A percentile compares a stretch with the other conserved stretches of the same genome.
Evolutionary conservation across 2,113 vertebrate genomes (phyloP).

Genomic region (Heterotilapia buettikoferi): DNA sequence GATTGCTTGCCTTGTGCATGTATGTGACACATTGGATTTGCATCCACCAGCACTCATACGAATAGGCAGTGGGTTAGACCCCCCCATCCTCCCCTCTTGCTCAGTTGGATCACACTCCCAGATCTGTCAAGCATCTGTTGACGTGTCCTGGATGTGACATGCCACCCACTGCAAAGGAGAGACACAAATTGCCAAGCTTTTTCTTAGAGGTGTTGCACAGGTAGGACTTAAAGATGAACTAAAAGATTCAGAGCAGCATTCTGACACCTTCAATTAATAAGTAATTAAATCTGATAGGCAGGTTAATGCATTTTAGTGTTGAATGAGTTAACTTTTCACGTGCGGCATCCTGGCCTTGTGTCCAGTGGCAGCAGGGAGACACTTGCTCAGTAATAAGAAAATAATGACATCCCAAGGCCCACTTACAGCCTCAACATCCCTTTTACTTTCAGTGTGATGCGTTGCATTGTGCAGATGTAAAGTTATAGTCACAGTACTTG

Average conservation of each 20-base stretch:
- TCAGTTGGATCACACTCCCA: constrained; percentile 41
- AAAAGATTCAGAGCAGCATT: neutral
- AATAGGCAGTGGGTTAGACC: constrained; percentile 39
- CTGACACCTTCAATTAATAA: neutral
- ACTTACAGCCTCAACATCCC: neutral
- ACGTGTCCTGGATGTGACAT: constrained; percentile 34
- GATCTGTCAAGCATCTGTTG: constrained; percentile 39
- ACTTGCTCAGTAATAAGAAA: neutral
- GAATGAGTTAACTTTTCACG: neutral
- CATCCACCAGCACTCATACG: constrained; percentile 22
- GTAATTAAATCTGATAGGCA: neutral
- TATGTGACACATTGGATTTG: constrained; percentile 16
- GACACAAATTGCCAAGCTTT: constrained; percentile 19
- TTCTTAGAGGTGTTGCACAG: neutral
- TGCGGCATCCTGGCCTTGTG: neutral
- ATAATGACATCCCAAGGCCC: neutral
- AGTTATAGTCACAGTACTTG: neutral
- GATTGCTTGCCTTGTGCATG: neutral
- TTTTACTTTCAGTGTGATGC: neutral
- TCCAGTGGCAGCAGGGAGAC: neutral
- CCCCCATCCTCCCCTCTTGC: neutral
- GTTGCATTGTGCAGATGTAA: neutral
- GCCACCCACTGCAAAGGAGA: constrained; percentile 14
- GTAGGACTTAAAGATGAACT: neutral
- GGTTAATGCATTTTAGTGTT: neutral